A percentile compares a stretch with the other conserved stretches of the same genome.
Conservation (phyloP, 2,113 vertebrate species). For the Sorex araneus region DNA sequence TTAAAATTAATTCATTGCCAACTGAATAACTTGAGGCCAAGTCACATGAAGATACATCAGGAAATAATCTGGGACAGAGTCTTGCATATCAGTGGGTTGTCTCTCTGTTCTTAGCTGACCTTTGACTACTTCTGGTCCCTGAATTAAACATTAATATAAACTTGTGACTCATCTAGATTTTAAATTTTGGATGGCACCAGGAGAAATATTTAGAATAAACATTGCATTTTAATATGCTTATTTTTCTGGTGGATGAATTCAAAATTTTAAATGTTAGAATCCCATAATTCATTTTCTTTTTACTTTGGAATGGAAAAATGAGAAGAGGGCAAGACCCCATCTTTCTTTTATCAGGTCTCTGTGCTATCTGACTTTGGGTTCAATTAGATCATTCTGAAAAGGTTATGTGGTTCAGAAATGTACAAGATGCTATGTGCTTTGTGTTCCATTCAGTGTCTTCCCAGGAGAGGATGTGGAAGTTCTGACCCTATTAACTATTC, state of each 20-base stretch:
- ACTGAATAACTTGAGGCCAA: neutral
- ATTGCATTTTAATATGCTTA: slow-evolving; percentile 80
- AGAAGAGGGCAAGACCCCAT: slow-evolving; percentile 29
- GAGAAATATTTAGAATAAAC: slow-evolving; percentile 71
- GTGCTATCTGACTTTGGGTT: slow-evolving; percentile 63
- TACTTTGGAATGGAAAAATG: slow-evolving; percentile 72
- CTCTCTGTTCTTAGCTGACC: neutral
- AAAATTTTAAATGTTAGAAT: slow-evolving; percentile 49
- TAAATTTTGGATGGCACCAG: slow-evolving; percentile 62
- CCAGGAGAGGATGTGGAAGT: slow-evolving; percentile 22
- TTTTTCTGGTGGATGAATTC: slow-evolving; percentile 64
- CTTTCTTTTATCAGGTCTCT: slow-evolving; percentile 51
- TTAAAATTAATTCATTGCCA: neutral
- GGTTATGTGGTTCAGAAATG: slow-evolving; percentile 78
- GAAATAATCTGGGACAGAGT: neutral
- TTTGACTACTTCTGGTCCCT: slow-evolving; percentile 52
- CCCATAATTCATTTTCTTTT: slow-evolving; percentile 64
- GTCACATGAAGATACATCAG: neutral
- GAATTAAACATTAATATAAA: slow-evolving; percentile 78
- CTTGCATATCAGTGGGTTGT: neutral
- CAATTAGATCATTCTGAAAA: slow-evolving; percentile 54
- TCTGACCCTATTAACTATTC: neutral
- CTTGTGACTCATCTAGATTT: slow-evolving; percentile 77
- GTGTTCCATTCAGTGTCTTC: slow-evolving; percentile 27
- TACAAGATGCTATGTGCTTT: slow-evolving; percentile 58